Evolutionary conservation across 2,797 vertebrate species (phyloP).

Genomic region (Poecile montanus): DNA sequence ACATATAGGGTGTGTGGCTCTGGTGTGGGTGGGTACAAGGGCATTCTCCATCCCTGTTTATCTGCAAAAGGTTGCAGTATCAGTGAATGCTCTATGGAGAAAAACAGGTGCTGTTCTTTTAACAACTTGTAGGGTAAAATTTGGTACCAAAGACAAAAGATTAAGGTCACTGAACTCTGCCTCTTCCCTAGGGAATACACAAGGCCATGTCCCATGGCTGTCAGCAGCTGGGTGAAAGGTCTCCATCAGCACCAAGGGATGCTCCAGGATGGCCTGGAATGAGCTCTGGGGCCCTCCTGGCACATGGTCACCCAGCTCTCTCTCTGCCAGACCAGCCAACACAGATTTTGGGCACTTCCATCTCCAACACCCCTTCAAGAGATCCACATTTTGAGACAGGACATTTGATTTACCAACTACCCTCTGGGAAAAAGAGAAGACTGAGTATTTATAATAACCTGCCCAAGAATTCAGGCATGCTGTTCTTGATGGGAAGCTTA

Average conservation of each 20-base stretch:
- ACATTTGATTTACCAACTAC: neutral
- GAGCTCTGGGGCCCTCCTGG: neutral
- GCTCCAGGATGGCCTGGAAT: neutral
- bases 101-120: neutral
- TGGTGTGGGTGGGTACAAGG: neutral
- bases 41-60: neutral
- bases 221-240: neutral
- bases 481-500: neutral
- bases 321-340: neutral
- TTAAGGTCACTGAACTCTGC: neutral
- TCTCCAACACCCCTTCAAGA: neutral
- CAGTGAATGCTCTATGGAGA: neutral
- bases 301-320: neutral
- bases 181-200: neutral
- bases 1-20: neutral
- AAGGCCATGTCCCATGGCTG: accelerated
- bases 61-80: neutral
- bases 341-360: neutral
- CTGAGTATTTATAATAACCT: neutral
- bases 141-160: neutral
- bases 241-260: neutral
- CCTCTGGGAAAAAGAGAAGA: neutral
- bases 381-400: neutral
- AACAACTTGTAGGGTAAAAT: neutral
- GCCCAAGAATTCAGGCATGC: neutral